phyloP scores from a whole-genome alignment of 2,888 invertebrate species.

The Tenthredo scrophulariae region DNA sequence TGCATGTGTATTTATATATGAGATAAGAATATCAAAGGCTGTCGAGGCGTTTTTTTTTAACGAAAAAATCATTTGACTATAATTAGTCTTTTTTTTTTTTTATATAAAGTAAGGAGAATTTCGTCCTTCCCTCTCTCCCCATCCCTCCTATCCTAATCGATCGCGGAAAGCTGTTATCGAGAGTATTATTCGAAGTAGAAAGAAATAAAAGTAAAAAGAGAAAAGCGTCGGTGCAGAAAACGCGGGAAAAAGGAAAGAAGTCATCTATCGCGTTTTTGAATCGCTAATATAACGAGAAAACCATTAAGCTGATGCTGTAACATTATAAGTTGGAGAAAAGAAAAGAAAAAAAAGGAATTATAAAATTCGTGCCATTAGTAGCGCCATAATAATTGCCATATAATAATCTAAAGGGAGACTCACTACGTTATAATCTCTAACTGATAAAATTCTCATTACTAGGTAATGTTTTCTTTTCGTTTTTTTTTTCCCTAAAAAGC shows the following conservation, averaged over 20 bases:
- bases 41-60: not conserved
- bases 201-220: not conserved
- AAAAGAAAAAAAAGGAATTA: not conserved
- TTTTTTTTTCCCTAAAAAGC: slow-evolving; percentile 14
- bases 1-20: not conserved
- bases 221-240: too few relatives aligned
- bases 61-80: not conserved
- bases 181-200: not conserved
- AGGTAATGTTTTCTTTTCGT: not conserved
- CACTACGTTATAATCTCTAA: not conserved
- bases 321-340: not conserved
- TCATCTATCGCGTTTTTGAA: not conserved
- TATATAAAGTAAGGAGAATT: not conserved
- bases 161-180: not conserved
- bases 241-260: not conserved
- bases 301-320: not conserved
- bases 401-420: not conserved
- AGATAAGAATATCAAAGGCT: not conserved
- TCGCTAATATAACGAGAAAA: not conserved
- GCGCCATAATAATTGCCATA: slow-evolving; percentile 69
- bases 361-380: slow-evolving; percentile 62
- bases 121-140: not conserved
- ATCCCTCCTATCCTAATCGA: not conserved
- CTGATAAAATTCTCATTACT: slow-evolving; percentile 58
- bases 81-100: not conserved